A percentile compares a stretch with the other conserved stretches of the same genome.
Evolutionary conservation across 2,797 vertebrate species (phyloP).

Genomic region (Gephyroberyx darwinii): DNA sequence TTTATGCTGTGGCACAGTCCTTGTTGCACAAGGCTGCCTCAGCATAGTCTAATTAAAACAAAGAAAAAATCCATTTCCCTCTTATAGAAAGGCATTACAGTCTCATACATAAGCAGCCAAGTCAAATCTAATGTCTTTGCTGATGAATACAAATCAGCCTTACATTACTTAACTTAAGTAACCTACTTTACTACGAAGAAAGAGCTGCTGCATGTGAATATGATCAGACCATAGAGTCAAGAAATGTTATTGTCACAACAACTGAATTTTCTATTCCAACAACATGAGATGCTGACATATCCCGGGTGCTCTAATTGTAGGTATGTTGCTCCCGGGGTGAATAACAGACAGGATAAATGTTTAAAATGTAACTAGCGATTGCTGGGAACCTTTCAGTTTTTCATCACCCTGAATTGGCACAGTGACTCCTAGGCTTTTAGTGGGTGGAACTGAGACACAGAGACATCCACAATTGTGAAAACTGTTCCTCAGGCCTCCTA

Average conservation of each 20-base stretch:
- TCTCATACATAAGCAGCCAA: background rate
- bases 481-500: conserved; percentile 42
- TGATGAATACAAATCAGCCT: background rate
- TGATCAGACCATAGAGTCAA: background rate
- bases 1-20: background rate
- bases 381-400: conserved; percentile 23
- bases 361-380: conserved; percentile 36
- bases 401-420: conserved; percentile 30
- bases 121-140: background rate
- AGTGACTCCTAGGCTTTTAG: conserved; percentile 29
- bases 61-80: background rate
- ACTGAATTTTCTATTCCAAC: conserved; percentile 24
- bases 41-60: background rate
- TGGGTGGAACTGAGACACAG: conserved; percentile 25
- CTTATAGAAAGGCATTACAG: background rate
- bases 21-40: background rate
- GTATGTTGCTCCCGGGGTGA: conserved; percentile 28
- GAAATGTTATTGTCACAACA: conserved; percentile 22
- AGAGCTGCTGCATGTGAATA: background rate
- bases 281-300: conserved; percentile 25
- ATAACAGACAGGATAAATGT: conserved; percentile 21
- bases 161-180: background rate
- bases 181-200: background rate
- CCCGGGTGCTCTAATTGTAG: conserved; percentile 23
- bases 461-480: conserved; percentile 34